These are phyloP conservation scores for Lipotes vexillifer DNA, from an alignment of 2,113 vertebrate species.

Conservation along the genomic window DNA sequence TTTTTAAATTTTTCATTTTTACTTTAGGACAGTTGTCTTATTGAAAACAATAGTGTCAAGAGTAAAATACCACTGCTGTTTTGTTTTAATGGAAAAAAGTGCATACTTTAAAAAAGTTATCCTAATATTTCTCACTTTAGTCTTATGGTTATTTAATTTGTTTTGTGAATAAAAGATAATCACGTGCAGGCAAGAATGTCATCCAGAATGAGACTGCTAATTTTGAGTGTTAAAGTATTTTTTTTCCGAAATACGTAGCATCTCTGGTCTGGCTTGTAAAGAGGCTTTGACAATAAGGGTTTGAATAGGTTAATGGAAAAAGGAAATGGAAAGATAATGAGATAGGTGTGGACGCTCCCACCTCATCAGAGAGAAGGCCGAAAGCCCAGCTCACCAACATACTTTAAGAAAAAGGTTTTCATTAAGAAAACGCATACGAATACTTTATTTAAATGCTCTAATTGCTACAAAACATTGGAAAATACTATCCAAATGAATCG, in stretches of 20 bases:
- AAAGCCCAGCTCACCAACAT: not conserved
- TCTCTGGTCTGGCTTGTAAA: not conserved
- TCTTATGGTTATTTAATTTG: too few relatives aligned
- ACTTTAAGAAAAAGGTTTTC: not conserved
- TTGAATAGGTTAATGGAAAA: not conserved
- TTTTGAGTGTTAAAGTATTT: rapidly evolving
- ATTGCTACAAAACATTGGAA: not conserved
- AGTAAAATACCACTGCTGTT: not conserved
- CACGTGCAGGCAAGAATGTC: rapidly evolving
- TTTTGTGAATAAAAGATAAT: not conserved
- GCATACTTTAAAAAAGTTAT: not conserved
- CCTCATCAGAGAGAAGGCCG: rapidly evolving
- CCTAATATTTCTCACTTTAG: too few relatives aligned
- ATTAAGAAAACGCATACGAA: not conserved
- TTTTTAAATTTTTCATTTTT: too few relatives aligned
- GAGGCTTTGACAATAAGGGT: not conserved
- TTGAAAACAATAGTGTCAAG: not conserved
- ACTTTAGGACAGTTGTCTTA: not conserved
- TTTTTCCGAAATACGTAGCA: rapidly evolving
- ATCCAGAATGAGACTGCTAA: rapidly evolving
- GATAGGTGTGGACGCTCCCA: rapidly evolving
- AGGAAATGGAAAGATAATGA: not conserved
- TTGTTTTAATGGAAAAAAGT: not conserved
- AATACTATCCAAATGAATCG: not conserved
- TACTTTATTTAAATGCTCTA: not conserved